Percentiles rank a stretch among this genome's conserved stretches.
Conservation (phyloP, 2,113 vertebrate species). For the Chaetura pelagica region DNA sequence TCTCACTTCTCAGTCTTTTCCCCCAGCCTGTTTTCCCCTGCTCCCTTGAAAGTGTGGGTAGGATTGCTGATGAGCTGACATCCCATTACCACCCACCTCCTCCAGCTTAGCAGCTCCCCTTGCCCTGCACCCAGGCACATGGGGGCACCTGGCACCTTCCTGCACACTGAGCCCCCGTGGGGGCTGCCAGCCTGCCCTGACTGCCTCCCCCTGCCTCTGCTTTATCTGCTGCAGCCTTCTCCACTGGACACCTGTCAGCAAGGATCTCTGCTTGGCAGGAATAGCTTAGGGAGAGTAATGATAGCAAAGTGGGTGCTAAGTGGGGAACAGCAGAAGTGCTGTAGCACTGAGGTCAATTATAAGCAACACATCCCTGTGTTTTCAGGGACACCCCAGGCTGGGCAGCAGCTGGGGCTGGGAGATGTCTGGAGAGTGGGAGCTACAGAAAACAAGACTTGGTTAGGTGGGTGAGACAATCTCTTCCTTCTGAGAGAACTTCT, state of each 20-base stretch:
- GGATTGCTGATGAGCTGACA: not conserved
- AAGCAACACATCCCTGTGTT: not conserved
- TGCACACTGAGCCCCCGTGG: not conserved
- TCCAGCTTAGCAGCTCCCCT: not conserved
- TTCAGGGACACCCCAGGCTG: not conserved
- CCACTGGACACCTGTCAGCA: not conserved
- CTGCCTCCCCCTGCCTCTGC: not conserved
- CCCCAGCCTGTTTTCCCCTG: not conserved
- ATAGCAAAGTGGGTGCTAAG: not conserved
- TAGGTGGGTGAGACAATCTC: not conserved
- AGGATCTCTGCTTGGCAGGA: not conserved
- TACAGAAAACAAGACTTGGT: accelerated
- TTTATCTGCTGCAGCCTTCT: not conserved
- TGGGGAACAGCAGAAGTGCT: not conserved
- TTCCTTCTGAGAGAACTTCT: not conserved
- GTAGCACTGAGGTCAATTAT: not conserved
- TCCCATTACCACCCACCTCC: not conserved
- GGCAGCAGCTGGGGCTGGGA: not conserved
- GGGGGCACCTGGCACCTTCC: not conserved
- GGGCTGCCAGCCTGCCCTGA: not conserved
- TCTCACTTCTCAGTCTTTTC: not conserved
- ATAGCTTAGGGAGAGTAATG: not conserved
- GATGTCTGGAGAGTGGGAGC: not conserved
- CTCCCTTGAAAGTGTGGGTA: not conserved
- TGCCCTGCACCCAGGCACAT: not conserved